Base-by-base conservation (phyloP, 64 coral and sea anemone species). In the Montipora efflorescens region DNA sequence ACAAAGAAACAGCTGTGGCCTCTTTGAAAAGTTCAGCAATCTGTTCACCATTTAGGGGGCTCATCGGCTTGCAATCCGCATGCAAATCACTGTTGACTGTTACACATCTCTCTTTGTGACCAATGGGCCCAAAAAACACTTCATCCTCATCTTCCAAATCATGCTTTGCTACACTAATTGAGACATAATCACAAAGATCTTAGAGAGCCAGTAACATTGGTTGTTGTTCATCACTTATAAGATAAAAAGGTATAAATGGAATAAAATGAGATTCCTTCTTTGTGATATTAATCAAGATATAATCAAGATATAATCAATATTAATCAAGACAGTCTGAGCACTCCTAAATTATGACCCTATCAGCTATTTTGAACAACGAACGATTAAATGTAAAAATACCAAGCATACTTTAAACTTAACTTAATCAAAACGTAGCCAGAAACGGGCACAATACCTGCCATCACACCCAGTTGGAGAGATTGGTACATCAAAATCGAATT, bases 1-100 rank as follows among this genome's bases (percentile, higher is more conserved):
- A 89, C 74, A 94, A 59, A 22, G 96, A 90, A 47, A 97, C 92
- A 36, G 96, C 93, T 78, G 96, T 97, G 16, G 96, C 96, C 83
- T 97, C 96, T 45, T 97, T 97, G 72, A 95, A 97, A 15, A 97
- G 81, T 89, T 97, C 96, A 14, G 94, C 96, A 83, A 97, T 79
- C 77, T 97, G 96, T 78, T 97, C 96, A 49, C 91, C 85, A 64
- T 87, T 97, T 47, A 97, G 75, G 7, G 96, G 96, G 69, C 96
- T 97, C 25, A 97, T 48, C 69, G 96, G 92, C 78, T 95, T 95
- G 6, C 78, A 58, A 71, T 48, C 74, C 4, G 92, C 96, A 25
- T 79, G 83, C 12, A 93, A 46, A 77, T 68, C 89, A 79, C 89
- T 87, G n/a, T 89, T 95, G 2, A 78, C 79, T 47, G 95, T 84